Evolutionary conservation across 2,113 vertebrate species (phyloP), one percentile per base, ranked within the genome.

Genomic region (Colistium nudipinnis): DNA sequence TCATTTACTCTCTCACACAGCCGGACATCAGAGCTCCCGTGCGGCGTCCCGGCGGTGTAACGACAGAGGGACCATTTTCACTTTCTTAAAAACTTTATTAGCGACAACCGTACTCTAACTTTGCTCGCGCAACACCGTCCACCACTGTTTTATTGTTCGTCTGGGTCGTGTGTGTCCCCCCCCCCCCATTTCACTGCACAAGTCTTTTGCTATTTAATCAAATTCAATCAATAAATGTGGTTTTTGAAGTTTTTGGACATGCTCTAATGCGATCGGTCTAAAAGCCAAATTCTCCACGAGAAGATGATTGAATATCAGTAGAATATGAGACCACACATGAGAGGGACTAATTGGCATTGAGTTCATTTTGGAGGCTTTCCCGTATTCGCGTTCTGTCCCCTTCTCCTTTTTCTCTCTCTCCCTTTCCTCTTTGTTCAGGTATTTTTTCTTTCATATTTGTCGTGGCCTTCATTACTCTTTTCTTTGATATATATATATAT

Each of bases 41-140:
- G 24, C 3, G 28, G 67, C 20, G 65, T 71, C 52, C 48, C 54
- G 62, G 81, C 38, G 22, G 67, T 41, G 45, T 51, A 75, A 76
- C 78, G 76, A 67, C 83, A 55, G 63, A 80, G 62, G 66, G 80
- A 85, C 76, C 60, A 54, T 87, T 87, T 82, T 83, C 55, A 88
- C 68, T 70, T 86, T 82, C 72, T 83, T 69, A 70, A 47, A 68
- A 82, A 56, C 27, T 20, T 60, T 83, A 78, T 79, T 68, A 59
- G 65, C 33, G 2, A 51, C 45, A 65, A 45, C 19, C 25, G 22
- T 5, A 33, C 25, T 3, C 48, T 56, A 0, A 36, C 57, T 49
- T 70, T n/a, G n/a, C n/a, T n/a, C n/a, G n/a, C 44, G 55, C 53
- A 24, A 45, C 44, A 4, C 9, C 28, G 17, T 52, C 33, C 22